Evolutionary conservation across 2,797 vertebrate species (phyloP).

Genomic region (Sciurus vulgaris): DNA sequence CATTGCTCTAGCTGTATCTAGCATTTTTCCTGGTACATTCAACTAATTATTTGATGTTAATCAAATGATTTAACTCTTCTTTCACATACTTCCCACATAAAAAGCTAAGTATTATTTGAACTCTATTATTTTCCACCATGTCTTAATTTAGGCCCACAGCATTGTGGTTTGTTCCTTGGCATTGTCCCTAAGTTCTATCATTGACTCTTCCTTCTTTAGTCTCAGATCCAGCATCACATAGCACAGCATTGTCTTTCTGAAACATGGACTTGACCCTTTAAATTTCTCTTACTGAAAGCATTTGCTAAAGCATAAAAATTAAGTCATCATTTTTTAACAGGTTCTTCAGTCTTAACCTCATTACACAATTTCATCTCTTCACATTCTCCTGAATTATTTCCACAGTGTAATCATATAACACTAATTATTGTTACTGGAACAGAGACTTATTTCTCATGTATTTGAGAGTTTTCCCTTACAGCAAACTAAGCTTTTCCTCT

Average conservation of each 20-base stretch:
- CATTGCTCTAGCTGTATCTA: neutral
- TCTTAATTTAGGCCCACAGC: neutral
- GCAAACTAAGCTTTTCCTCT: neutral
- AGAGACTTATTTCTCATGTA: neutral
- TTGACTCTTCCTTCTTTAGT: neutral
- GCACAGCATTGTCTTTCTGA: neutral
- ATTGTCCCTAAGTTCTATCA: neutral
- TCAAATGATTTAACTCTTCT: neutral
- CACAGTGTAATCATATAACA: neutral
- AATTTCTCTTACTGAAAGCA: constrained; percentile 1
- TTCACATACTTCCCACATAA: neutral
- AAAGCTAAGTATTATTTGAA: neutral
- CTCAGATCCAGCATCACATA: neutral
- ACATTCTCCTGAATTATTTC: neutral
- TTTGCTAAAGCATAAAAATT: constrained; percentile 19
- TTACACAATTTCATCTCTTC: neutral
- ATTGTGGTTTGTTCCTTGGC: neutral
- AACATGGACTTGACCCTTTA: neutral
- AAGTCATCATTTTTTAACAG: constrained; percentile 37
- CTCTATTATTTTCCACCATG: neutral
- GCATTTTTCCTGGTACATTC: neutral
- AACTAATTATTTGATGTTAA: neutral
- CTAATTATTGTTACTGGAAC: neutral
- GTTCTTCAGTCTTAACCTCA: neutral
- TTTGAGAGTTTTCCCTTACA: neutral